These are phyloP conservation scores for Pandemis cinnamomeana DNA, from an alignment of 2,888 invertebrate species.

Conservation along the genomic window DNA sequence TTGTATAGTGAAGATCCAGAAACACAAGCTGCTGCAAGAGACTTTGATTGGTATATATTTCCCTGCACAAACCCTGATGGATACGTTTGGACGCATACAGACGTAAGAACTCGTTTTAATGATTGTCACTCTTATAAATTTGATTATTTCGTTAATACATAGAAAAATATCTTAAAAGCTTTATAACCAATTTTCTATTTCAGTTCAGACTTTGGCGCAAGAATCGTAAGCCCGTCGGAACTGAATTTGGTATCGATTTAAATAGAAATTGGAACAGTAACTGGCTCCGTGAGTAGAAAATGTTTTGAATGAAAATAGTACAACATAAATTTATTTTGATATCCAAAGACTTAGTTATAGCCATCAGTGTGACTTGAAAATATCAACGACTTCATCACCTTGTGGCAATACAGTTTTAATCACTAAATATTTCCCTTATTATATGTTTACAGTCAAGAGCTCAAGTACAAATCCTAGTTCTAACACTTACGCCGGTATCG, in stretches of 20 bases:
- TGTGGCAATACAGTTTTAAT: too few relatives aligned
- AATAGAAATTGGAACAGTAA: constrained; percentile 88
- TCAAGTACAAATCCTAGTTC: constrained; percentile 81
- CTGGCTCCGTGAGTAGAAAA: constrained; percentile 75
- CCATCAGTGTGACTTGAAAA: too few relatives aligned
- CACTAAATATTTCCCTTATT: background rate
- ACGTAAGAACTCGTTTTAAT: constrained; percentile 49
- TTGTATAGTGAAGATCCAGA: constrained; percentile 70
- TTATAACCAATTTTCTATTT: constrained; percentile 27
- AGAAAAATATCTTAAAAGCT: background rate
- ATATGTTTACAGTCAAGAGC: constrained; percentile 61
- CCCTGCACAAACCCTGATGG: constrained; percentile 89
- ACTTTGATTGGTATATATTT: constrained; percentile 86
- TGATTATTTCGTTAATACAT: background rate
- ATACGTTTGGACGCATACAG: constrained; percentile 85
- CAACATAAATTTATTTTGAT: too few relatives aligned
- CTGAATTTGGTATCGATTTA: constrained; percentile 87
- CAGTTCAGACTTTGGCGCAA: constrained; percentile 87
- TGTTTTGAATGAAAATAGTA: too few relatives aligned
- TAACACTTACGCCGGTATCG: constrained; percentile 86
- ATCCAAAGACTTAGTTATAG: too few relatives aligned
- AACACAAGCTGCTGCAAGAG: constrained; percentile 66
- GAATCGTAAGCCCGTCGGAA: constrained; percentile 68
- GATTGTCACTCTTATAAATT: background rate
- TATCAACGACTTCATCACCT: too few relatives aligned